Percentiles rank a stretch among this genome's conserved stretches.
Evolutionary conservation across 1,140 invertebrate species (phyloP).

Genomic region (Hyles vespertilio): DNA sequence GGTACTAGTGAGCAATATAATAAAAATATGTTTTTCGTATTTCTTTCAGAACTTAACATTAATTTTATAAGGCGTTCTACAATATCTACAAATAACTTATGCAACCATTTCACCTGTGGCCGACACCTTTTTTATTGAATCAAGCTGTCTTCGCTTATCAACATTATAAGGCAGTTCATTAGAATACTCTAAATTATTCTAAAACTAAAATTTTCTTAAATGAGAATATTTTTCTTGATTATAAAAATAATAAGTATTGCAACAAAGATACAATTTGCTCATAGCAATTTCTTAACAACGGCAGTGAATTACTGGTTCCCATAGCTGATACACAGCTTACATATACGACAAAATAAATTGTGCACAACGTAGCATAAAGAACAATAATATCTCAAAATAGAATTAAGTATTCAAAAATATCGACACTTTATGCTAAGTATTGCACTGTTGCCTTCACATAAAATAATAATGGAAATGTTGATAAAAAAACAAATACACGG

Average conservation of each 20-base stretch:
- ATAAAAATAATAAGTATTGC: slow-evolving; percentile 51
- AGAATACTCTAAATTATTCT: slow-evolving; percentile 4
- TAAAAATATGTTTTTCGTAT: too few relatives aligned
- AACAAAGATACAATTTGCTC: slow-evolving; percentile 48
- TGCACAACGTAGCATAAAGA: slow-evolving; percentile 40
- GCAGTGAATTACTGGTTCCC: slow-evolving; percentile 64
- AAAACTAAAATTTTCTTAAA: slow-evolving; percentile 8
- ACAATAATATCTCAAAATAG: slow-evolving; percentile 13
- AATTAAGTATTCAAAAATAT: slow-evolving; percentile 12
- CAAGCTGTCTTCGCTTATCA: neutral
- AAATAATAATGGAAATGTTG: slow-evolving; percentile 5
- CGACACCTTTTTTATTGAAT: too few relatives aligned
- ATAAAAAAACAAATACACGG: neutral
- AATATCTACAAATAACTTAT: too few relatives aligned
- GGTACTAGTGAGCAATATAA: too few relatives aligned
- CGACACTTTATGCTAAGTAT: slow-evolving; percentile 43
- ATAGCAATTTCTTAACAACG: slow-evolving; percentile 51
- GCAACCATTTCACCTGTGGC: too few relatives aligned
- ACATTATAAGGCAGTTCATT: slow-evolving; percentile 5
- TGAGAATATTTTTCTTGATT: slow-evolving; percentile 33
- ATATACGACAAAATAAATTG: slow-evolving; percentile 10
- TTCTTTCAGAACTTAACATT: too few relatives aligned
- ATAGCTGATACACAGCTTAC: slow-evolving; percentile 32
- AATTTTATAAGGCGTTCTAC: too few relatives aligned
- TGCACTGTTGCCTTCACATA: slow-evolving; percentile 19